A percentile compares a stretch with the other conserved stretches of the same genome.
Evolutionary conservation across 1,140 invertebrate genomes (phyloP).

Genomic region (Eumaeus atala): DNA sequence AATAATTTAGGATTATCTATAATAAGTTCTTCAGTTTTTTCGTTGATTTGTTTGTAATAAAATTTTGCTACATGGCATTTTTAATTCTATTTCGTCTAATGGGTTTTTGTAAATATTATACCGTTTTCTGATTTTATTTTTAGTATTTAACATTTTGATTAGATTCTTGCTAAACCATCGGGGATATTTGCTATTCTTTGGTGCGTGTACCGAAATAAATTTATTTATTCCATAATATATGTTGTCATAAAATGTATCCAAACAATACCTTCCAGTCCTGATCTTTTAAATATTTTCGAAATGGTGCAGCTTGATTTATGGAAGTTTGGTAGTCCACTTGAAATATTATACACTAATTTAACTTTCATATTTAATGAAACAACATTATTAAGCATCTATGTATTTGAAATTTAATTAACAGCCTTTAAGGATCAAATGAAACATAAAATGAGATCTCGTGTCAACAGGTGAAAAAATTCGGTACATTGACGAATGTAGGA

Average conservation of each 20-base stretch:
- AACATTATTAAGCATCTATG: too few relatives aligned
- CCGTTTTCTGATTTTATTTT: neutral
- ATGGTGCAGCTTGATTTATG: neutral
- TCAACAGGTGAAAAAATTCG: too few relatives aligned
- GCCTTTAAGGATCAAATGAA: too few relatives aligned
- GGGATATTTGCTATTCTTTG: neutral
- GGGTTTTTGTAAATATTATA: conserved; percentile 25
- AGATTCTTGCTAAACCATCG: neutral
- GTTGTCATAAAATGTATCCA: neutral
- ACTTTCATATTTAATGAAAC: too few relatives aligned
- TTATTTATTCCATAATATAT: neutral
- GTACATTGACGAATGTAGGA: too few relatives aligned
- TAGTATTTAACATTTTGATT: neutral
- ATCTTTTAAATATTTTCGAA: neutral
- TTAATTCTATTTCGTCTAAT: conserved; percentile 19
- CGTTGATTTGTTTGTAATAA: conserved; percentile 21
- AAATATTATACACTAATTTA: too few relatives aligned
- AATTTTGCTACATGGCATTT: conserved; percentile 13
- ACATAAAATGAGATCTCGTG: too few relatives aligned
- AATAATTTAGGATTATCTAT: conserved; percentile 24
- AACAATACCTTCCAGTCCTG: neutral
- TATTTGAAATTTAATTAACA: too few relatives aligned
- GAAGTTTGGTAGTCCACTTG: neutral
- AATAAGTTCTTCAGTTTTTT: conserved; percentile 19
- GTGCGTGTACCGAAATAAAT: neutral